Base-by-base conservation (phyloP, 2,888 invertebrate species). In the Pardosa pseudoannulata region DNA sequence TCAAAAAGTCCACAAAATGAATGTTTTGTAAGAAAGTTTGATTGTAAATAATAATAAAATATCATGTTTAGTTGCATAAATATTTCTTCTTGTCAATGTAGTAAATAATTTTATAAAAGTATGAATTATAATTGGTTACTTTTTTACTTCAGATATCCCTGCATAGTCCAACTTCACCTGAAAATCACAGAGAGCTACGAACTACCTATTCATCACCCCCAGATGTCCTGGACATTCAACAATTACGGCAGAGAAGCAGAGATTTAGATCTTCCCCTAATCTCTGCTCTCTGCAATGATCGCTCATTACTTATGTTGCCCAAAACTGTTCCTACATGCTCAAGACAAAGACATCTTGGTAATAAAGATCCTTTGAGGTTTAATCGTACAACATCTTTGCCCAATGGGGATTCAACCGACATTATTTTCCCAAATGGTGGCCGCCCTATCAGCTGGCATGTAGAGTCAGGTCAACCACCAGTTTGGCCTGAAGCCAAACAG, bases 271-370 rank as follows among this genome's bases (percentile, higher is more conserved):
- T 98, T 91, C 98, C 98, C 27, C 93, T 98, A 88, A 97, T 98
- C 91, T 96, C 97, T 86, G 98, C 97, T 16, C 93, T 98, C 89
- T 98, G 97, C 93, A 98, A 97, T 91, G 98, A 98, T 92, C 94
- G 96, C 83, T 96, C 96, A 86, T 93, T 98, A 90, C 93, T 91
- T 23, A 93, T 98, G 90, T 93, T 91, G 6, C 89, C 89, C 7
- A 88, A 89, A 32, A 89, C 89, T 29, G 89, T 89, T 39, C 88
- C 89, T 19, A 89, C 87, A 1, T 87, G 88, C 32, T 88, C 88
- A 16, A 56, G 88, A 27, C 86, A 88, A 23, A 81, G 88, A 29
- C 88, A 88, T 46, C 70, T 88, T 9, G 88, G 79, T 11, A 85
- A 72, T 11, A 88, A 78, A 36, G 88, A 87, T 46, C 71, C 80